Percentiles rank a stretch among this genome's conserved stretches.
phyloP scores from a whole-genome alignment of 2,888 invertebrate species.

The Dugesia japonica region DNA sequence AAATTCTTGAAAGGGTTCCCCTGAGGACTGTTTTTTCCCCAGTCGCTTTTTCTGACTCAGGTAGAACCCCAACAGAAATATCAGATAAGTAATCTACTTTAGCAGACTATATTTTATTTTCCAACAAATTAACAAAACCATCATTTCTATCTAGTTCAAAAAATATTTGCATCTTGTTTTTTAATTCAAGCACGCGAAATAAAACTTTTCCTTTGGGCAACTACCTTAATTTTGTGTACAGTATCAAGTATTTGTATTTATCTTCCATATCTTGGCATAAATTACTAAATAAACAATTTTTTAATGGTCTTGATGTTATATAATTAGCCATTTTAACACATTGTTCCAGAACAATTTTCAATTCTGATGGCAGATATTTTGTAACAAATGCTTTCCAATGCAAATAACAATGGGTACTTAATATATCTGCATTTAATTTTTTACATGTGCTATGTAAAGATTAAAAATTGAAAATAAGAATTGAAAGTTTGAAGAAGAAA shows the following conservation, averaged over 20 bases:
- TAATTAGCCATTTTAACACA: conserved; percentile 14
- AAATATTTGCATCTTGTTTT: background rate
- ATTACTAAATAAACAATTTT: conserved; percentile 14
- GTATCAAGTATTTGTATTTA: background rate
- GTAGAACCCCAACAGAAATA: too few relatives aligned
- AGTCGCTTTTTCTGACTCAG: too few relatives aligned
- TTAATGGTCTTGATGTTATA: background rate
- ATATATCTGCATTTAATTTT: background rate
- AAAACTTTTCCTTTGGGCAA: background rate
- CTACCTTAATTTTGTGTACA: background rate
- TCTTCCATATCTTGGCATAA: background rate
- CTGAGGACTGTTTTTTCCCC: too few relatives aligned
- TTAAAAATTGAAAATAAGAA: too few relatives aligned
- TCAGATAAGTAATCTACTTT: too few relatives aligned
- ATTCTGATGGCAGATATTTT: conserved; percentile 16
- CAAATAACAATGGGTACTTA: background rate
- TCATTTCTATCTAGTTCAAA: too few relatives aligned
- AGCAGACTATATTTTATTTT: too few relatives aligned
- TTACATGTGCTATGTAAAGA: too few relatives aligned
- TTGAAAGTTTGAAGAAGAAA: too few relatives aligned
- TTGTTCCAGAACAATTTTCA: background rate
- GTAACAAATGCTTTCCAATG: background rate
- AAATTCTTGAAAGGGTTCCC: too few relatives aligned
- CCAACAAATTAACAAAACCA: too few relatives aligned
- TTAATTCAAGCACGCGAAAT: background rate